These are phyloP conservation scores for Esox niger DNA, from an alignment of 2,113 vertebrate genomes.

Conservation along the genomic window DNA sequence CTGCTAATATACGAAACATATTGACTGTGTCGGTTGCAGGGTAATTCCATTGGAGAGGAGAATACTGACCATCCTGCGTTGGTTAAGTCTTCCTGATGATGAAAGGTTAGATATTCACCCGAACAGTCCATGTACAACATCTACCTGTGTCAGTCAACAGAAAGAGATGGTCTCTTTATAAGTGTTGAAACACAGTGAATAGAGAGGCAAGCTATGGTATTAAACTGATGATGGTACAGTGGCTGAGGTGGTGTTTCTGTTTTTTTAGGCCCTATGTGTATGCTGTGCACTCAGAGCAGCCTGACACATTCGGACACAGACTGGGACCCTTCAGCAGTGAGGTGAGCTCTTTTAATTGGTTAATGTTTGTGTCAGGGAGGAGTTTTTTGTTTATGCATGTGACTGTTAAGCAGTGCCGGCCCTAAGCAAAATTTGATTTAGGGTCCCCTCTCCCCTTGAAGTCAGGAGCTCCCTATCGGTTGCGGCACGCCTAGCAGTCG, in stretches of 20 bases:
- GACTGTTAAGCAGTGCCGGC: no score
- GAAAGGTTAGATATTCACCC: slow-evolving; percentile 73
- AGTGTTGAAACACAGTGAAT: no score
- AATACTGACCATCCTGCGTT: slow-evolving; percentile 88
- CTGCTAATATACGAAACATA: neutral
- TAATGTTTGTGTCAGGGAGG: no score
- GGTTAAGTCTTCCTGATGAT: slow-evolving; percentile 85
- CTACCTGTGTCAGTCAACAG: no score
- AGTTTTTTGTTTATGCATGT: no score
- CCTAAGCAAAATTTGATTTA: no score
- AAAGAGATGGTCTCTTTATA: no score
- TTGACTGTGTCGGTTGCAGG: slow-evolving; percentile 57
- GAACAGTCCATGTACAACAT: no score
- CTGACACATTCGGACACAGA: slow-evolving; percentile 90
- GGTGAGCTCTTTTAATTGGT: slow-evolving; percentile 72
- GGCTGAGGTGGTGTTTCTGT: neutral
- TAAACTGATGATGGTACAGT: neutral
- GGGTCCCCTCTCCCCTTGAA: no score
- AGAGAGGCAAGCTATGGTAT: no score
- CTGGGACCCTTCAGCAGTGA: slow-evolving; percentile 91
- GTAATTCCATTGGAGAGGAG: slow-evolving; percentile 90
- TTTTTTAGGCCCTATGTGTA: slow-evolving; percentile 88
- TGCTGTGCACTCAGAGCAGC: slow-evolving; percentile 95
- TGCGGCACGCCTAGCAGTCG: no score
- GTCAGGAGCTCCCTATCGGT: no score